Evolutionary conservation across 2,888 invertebrate genomes (phyloP).

Genomic region (Nymphalis urticae): DNA sequence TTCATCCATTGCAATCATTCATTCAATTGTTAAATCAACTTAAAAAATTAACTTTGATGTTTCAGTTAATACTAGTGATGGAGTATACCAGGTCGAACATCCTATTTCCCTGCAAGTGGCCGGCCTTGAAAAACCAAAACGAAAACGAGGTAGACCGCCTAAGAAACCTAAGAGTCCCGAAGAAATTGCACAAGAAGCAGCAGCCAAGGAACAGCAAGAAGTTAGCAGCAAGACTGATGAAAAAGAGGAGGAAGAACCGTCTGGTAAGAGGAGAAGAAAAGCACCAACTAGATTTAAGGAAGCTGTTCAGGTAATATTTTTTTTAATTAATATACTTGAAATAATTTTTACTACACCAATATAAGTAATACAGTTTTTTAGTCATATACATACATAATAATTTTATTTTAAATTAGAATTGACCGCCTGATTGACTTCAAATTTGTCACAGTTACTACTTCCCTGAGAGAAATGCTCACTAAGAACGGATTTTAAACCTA

Average conservation of each 20-base stretch:
- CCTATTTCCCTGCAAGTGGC: slow-evolving; percentile 84
- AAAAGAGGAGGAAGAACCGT: slow-evolving; percentile 68
- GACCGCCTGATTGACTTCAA: no score
- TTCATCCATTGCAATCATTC: no score
- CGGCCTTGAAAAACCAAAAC: slow-evolving; percentile 84
- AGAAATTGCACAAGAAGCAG: slow-evolving; percentile 55
- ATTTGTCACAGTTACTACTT: no score
- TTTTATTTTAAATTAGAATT: no score
- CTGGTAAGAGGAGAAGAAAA: slow-evolving; percentile 84
- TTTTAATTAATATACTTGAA: not conserved
- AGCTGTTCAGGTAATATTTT: slow-evolving; percentile 78
- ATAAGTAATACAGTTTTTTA: not conserved
- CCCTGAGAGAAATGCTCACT: no score
- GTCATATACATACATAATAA: no score
- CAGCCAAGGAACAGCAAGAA: slow-evolving; percentile 47
- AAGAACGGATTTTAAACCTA: no score
- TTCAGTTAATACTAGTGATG: slow-evolving; percentile 83
- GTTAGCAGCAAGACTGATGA: slow-evolving; percentile 41
- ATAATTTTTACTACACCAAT: not conserved
- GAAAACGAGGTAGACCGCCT: slow-evolving; percentile 86
- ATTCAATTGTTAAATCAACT: no score
- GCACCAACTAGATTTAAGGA: slow-evolving; percentile 83
- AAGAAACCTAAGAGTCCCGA: slow-evolving; percentile 77
- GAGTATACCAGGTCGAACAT: slow-evolving; percentile 84
- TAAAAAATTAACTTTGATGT: not conserved